Evolutionary conservation across 2,797 vertebrate genomes (phyloP).

Genomic region (Simalia tracyae): DNA sequence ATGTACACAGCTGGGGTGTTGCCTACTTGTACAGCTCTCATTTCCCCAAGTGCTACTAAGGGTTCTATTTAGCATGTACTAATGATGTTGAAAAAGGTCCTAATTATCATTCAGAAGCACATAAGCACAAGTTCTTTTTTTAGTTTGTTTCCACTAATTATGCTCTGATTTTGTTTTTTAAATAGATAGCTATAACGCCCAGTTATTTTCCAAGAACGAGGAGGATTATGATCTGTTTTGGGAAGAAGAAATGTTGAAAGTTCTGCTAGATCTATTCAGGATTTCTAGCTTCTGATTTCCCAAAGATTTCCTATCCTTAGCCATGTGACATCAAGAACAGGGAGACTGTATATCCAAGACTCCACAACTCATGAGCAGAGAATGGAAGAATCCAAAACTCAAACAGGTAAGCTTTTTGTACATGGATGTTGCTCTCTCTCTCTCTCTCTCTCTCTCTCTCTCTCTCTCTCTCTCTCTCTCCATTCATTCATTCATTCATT

Average conservation of each 20-base stretch:
- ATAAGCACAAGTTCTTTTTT: background rate
- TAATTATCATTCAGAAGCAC: conserved; percentile 14
- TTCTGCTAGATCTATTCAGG: background rate
- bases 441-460: background rate
- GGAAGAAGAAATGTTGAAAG: background rate
- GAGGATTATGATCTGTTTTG: background rate
- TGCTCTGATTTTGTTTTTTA: background rate
- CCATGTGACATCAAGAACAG: background rate
- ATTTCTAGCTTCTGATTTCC: background rate
- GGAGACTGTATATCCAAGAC: background rate
- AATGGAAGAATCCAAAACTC: background rate
- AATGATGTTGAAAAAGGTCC: background rate
- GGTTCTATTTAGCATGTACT: conserved; percentile 8
- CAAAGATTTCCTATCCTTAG: background rate
- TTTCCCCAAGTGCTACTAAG: background rate
- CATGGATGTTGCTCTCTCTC: background rate
- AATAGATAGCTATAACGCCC: background rate
- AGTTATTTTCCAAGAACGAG: background rate
- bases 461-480: too few relatives aligned
- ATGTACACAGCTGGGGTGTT: conserved; percentile 5
- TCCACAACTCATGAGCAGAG: background rate
- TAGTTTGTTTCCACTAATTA: background rate
- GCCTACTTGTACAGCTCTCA: background rate
- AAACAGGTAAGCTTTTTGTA: background rate
- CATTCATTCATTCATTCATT: background rate